These are phyloP conservation scores for Cepaea nemoralis DNA, from an alignment of 1,140 invertebrate species.

Conservation along the genomic window DNA sequence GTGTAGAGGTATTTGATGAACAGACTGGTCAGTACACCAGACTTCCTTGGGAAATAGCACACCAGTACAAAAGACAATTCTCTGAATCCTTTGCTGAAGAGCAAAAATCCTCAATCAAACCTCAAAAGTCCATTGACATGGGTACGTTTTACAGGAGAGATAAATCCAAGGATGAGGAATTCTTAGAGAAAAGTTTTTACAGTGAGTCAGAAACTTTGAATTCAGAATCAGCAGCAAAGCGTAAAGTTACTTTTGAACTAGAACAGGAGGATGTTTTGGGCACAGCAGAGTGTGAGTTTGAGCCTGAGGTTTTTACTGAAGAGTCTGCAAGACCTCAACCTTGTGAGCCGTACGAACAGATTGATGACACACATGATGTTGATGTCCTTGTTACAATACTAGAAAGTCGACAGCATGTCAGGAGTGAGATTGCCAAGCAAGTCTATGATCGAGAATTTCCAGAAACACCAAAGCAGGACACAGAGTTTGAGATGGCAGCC, in stretches of 20 bases:
- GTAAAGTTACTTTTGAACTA: slow-evolving; percentile 51
- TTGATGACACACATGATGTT: slow-evolving; percentile 60
- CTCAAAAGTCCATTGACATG: slow-evolving; percentile 60
- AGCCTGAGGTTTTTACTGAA: slow-evolving; percentile 31
- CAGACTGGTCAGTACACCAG: slow-evolving; percentile 48
- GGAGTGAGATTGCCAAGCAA: slow-evolving; percentile 45
- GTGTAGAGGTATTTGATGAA: slow-evolving; percentile 61
- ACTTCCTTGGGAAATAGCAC: slow-evolving; percentile 65
- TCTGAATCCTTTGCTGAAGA: slow-evolving; percentile 62
- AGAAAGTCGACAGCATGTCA: slow-evolving; percentile 56
- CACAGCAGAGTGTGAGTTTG: slow-evolving; percentile 19
- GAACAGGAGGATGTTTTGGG: slow-evolving; percentile 41
- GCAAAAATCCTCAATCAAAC: slow-evolving; percentile 45
- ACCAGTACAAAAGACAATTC: slow-evolving; percentile 66
- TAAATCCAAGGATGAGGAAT: slow-evolving; percentile 39
- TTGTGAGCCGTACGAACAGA: slow-evolving; percentile 65
- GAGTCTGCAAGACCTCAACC: not conserved
- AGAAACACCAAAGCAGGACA: slow-evolving; percentile 40
- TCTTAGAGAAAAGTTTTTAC: slow-evolving; percentile 34
- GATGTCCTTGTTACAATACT: slow-evolving; percentile 62
- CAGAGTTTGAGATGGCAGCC: slow-evolving; percentile 13
- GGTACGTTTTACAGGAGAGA: slow-evolving; percentile 62
- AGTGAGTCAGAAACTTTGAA: slow-evolving; percentile 32
- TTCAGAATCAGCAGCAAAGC: slow-evolving; percentile 29
- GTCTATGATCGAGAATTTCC: slow-evolving; percentile 42